A percentile compares a stretch with the other conserved stretches of the same genome.
Evolutionary conservation across 1,140 invertebrate species (phyloP).

Genomic region (Mactra quadrangularis): DNA sequence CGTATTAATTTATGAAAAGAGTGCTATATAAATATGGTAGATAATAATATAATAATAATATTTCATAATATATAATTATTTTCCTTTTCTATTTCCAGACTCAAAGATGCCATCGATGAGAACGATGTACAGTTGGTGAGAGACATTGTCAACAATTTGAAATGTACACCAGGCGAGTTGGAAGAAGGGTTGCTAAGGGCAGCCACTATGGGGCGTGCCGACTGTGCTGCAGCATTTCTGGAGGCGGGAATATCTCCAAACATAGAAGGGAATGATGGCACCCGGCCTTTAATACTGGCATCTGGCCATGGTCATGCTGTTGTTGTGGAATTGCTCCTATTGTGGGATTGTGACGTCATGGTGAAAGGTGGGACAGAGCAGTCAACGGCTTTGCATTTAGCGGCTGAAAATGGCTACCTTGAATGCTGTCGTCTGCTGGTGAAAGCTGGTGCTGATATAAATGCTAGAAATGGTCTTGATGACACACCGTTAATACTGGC

Average conservation of each 20-base stretch:
- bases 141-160: conserved; percentile 40
- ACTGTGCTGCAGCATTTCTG: conserved; percentile 69
- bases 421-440: conserved; percentile 85
- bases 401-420: conserved; percentile 82
- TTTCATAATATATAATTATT: too few species aligned
- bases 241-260: conserved; percentile 68
- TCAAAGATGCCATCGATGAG: conserved; percentile 55
- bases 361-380: conserved; percentile 71
- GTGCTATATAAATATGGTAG: too few species aligned
- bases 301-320: conserved; percentile 92
- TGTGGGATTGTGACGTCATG: conserved; percentile 86
- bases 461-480: conserved; percentile 72
- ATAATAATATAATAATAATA: too few species aligned
- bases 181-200: conserved; percentile 66
- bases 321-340: conserved; percentile 91
- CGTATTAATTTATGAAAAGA: too few species aligned
- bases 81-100: conserved; percentile 61
- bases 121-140: conserved; percentile 58
- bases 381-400: conserved; percentile 81
- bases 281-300: conserved; percentile 93
- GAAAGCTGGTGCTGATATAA: conserved; percentile 78
- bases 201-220: conserved; percentile 63
- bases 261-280: conserved; percentile 80
- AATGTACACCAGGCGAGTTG: conserved; percentile 48
- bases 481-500: conserved; percentile 95